Conservation (phyloP, 2,888 invertebrate genomes). For the Mactromeris polynyma region DNA sequence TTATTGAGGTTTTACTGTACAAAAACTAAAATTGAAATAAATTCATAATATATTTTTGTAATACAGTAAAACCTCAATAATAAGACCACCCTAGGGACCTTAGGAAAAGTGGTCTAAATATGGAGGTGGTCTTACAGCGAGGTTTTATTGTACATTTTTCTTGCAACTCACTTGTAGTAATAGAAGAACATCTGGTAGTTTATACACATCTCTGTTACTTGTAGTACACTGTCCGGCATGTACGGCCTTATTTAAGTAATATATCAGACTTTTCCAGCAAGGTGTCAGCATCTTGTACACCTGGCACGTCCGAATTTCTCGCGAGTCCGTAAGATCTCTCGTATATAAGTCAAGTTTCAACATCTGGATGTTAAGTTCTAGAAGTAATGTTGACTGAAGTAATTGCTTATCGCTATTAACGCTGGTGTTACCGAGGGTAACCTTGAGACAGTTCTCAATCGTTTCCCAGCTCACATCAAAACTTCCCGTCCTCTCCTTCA, state of each 20-base stretch:
- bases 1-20: too few relatives aligned
- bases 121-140: too few relatives aligned
- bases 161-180: constrained; percentile 47
- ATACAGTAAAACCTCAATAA: too few relatives aligned
- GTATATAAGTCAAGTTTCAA: constrained; percentile 66
- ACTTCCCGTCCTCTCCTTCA: constrained; percentile 61
- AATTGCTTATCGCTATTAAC: background rate
- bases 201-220: background rate
- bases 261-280: constrained; percentile 64
- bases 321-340: constrained; percentile 60
- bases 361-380: constrained; percentile 58
- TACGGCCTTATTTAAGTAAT: constrained; percentile 62
- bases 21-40: too few relatives aligned
- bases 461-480: constrained; percentile 67
- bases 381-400: constrained; percentile 50
- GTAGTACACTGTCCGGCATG: constrained; percentile 30
- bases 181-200: constrained; percentile 56
- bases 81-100: too few relatives aligned
- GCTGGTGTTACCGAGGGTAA: background rate
- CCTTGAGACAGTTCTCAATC: constrained; percentile 44
- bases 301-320: constrained; percentile 59
- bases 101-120: too few relatives aligned
- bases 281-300: constrained; percentile 64
- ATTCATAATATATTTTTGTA: too few relatives aligned
- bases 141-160: too few relatives aligned